phyloP scores from a whole-genome alignment of 92 coral and sea anemone species.

The Palythoa grandis region DNA sequence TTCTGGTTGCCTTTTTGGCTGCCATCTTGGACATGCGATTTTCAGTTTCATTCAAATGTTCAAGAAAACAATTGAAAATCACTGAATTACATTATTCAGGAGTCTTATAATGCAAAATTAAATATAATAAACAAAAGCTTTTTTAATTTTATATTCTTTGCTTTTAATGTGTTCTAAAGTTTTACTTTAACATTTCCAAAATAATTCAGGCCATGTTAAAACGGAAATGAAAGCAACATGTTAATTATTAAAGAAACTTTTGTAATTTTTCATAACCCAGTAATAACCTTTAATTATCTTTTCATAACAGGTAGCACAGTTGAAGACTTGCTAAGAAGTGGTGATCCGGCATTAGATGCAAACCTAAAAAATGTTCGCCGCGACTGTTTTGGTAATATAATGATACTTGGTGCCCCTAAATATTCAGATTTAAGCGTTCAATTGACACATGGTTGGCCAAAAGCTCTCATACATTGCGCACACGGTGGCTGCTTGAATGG shows the following conservation, averaged over 20 bases:
- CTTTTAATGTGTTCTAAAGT: not conserved
- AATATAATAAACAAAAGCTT: not conserved
- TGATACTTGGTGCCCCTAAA: slow-evolving; percentile 28
- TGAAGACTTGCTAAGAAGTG: slow-evolving; percentile 12
- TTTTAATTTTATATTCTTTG: not conserved
- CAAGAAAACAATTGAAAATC: too few species aligned
- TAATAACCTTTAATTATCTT: not conserved
- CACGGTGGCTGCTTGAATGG: slow-evolving; percentile 8
- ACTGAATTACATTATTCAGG: too few species aligned
- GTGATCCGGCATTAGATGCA: not conserved
- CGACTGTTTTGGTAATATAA: slow-evolving; percentile 24
- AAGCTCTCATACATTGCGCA: not conserved
- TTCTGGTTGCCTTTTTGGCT: too few species aligned
- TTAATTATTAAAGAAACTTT: not conserved
- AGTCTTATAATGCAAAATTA: too few species aligned
- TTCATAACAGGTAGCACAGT: slow-evolving; percentile 1
- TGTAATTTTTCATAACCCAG: not conserved
- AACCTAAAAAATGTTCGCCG: slow-evolving; percentile 15
- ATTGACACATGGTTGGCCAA: slow-evolving; percentile 15
- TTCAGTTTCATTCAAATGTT: not conserved
- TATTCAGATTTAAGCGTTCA: slow-evolving; percentile 9
- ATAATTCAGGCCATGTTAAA: not conserved
- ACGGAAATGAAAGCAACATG: not conserved
- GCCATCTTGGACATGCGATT: not conserved
- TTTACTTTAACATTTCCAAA: not conserved